Evolutionary conservation across 2,113 vertebrate species (phyloP).

Genomic region (Vicugna pacos): DNA sequence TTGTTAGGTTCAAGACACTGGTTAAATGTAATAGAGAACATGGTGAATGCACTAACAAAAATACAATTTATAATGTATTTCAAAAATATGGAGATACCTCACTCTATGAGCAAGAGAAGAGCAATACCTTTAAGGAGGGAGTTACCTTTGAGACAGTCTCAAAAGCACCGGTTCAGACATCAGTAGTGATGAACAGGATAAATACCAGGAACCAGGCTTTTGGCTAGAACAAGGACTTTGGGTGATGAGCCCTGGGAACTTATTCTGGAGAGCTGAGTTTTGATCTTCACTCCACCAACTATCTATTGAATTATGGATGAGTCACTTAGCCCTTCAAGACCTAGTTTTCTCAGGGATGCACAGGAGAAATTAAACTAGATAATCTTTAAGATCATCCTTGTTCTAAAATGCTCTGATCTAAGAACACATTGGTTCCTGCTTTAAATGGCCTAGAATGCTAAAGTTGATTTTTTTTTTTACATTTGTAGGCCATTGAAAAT

Average conservation of each 20-base stretch:
- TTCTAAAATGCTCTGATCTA: slow-evolving; percentile 16
- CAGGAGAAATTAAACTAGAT: background rate
- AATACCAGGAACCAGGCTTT: background rate
- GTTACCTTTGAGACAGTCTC: background rate
- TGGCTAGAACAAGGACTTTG: background rate
- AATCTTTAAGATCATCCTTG: background rate
- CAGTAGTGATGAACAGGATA: background rate
- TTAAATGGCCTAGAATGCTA: background rate
- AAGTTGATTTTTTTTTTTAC: background rate
- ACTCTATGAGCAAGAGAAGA: background rate
- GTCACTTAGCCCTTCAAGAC: background rate
- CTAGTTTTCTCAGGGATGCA: background rate
- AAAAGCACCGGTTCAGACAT: background rate
- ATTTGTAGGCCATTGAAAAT: background rate
- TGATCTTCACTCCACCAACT: background rate
- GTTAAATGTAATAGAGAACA: background rate
- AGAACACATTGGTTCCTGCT: background rate
- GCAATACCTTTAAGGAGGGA: background rate
- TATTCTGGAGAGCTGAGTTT: background rate
- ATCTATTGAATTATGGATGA: background rate
- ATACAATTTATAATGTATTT: background rate
- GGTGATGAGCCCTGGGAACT: background rate
- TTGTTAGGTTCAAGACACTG: background rate
- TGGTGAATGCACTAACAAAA: background rate
- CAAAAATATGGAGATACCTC: background rate